Evolutionary conservation across 2,888 invertebrate genomes (phyloP).

Genomic region (Rhagonycha fulva): DNA sequence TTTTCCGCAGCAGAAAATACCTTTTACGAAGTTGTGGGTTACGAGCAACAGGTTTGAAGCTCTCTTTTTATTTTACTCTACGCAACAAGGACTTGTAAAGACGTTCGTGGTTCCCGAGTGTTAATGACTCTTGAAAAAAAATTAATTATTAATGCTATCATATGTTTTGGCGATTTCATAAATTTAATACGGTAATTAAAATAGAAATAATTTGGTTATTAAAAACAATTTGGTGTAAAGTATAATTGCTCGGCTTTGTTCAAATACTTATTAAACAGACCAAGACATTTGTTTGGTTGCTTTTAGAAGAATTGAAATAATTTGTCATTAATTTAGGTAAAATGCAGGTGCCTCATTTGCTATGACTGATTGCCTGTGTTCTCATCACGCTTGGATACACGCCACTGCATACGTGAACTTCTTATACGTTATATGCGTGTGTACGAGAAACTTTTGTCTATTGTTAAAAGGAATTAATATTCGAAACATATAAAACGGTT

Average conservation of each 20-base stretch:
- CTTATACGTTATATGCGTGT: slow-evolving; percentile 21
- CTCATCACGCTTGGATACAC: slow-evolving; percentile 38
- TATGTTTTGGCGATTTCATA: not conserved
- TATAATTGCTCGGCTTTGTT: not conserved
- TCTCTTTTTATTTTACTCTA: not conserved
- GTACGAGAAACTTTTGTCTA: slow-evolving; percentile 14
- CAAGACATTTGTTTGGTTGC: slow-evolving; percentile 13
- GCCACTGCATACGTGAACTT: slow-evolving; percentile 31
- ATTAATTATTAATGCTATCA: not conserved
- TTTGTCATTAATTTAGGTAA: slow-evolving; percentile 32
- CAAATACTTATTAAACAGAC: slow-evolving; percentile 5
- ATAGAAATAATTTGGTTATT: not conserved
- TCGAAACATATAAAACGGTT: not conserved
- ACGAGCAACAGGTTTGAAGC: not conserved
- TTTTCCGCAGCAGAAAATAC: not conserved
- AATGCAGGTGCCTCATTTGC: slow-evolving; percentile 36
- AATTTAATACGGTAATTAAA: not conserved
- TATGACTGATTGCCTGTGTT: slow-evolving; percentile 39
- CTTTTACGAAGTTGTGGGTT: not conserved
- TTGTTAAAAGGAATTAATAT: slow-evolving; percentile 15
- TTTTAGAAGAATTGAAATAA: slow-evolving; percentile 20
- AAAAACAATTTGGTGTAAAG: not conserved
- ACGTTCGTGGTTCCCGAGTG: not conserved
- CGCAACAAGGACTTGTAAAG: not conserved
- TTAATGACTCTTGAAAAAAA: not conserved